Percentiles rank a stretch among this genome's conserved stretches.
Evolutionary conservation across 2,113 vertebrate species (phyloP).

Genomic region (Microtus ochrogaster): DNA sequence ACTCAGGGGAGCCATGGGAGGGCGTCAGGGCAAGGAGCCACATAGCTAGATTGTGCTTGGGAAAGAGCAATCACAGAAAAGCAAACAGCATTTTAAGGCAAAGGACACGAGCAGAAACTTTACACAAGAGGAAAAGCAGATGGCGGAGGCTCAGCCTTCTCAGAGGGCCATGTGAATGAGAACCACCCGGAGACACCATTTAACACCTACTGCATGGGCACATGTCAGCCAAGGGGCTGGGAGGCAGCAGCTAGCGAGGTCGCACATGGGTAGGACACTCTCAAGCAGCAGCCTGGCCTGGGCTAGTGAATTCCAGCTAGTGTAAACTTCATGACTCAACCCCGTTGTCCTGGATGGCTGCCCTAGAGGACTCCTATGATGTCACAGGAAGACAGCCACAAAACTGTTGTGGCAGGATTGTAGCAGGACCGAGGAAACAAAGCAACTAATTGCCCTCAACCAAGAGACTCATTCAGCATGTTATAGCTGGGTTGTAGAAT

Average conservation of each 20-base stretch:
- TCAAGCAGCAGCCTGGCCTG: background rate
- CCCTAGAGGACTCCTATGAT: background rate
- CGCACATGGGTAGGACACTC: accelerated
- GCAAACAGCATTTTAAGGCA: background rate
- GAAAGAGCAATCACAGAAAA: background rate
- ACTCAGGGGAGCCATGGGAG: background rate
- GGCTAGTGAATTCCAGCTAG: background rate
- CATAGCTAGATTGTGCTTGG: background rate
- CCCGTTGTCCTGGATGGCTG: background rate
- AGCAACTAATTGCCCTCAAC: background rate
- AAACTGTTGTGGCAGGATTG: background rate
- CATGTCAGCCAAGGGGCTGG: background rate
- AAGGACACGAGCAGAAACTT: background rate
- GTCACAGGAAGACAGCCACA: background rate
- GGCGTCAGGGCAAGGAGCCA: constrained; percentile 47
- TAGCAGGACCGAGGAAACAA: background rate
- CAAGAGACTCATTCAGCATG: accelerated
- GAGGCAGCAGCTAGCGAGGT: background rate
- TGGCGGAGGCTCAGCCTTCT: background rate
- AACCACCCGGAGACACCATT: background rate
- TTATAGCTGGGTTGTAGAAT: background rate
- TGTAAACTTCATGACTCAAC: background rate
- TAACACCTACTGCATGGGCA: background rate
- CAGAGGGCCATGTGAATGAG: background rate
- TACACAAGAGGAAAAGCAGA: background rate